phyloP scores from a whole-genome alignment of 2,888 invertebrate genomes.

The Acanthosepion esculentum region DNA sequence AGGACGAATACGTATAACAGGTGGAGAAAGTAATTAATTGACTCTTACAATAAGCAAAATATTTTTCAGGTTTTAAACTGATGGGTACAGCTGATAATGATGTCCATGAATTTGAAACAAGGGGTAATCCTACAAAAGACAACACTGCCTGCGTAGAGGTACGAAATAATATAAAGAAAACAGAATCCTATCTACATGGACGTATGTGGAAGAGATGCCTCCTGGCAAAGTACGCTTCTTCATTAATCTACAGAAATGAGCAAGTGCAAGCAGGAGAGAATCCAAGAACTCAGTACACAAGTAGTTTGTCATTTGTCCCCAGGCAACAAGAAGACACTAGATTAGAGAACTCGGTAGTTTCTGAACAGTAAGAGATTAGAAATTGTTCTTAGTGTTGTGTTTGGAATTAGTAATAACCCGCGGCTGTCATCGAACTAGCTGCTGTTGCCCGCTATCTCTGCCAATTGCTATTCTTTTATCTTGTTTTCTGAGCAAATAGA shows the following conservation, averaged over 20 bases:
- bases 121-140: neutral
- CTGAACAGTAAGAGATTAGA: conserved; percentile 20
- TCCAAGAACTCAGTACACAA: conserved; percentile 33
- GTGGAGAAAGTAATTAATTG: neutral
- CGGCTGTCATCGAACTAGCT: conserved; percentile 12
- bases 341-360: conserved; percentile 13
- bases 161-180: conserved; percentile 4
- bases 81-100: neutral
- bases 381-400: conserved; percentile 23
- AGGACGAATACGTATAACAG: neutral
- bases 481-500: conserved; percentile 5
- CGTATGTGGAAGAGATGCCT: neutral
- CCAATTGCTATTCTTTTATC: conserved; percentile 33
- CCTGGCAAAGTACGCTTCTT: conserved; percentile 11
- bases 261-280: conserved; percentile 1
- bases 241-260: conserved; percentile 33
- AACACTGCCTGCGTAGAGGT: neutral
- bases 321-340: neutral
- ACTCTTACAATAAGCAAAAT: neutral
- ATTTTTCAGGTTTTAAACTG: neutral
- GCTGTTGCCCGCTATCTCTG: neutral
- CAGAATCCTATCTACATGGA: conserved; percentile 11
- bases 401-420: conserved; percentile 13
- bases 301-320: neutral
- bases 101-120: conserved; percentile 20